A percentile compares a stretch with the other conserved stretches of the same genome.
Conservation (phyloP, 2,113 vertebrate species). For the Phoxinus phoxinus region DNA sequence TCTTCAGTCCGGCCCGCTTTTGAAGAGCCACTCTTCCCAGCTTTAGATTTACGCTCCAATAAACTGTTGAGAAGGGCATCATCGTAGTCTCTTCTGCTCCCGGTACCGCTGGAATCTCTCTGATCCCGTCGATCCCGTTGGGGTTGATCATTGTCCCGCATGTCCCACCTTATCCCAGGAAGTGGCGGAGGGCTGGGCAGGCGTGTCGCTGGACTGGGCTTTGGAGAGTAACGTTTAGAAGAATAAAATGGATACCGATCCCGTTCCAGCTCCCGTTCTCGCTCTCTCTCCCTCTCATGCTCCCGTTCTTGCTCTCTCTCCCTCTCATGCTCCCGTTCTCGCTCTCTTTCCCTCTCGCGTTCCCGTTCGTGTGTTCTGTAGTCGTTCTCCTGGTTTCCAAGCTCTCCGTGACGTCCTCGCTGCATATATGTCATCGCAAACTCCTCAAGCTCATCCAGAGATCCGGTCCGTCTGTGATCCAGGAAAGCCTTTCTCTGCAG, state of each 20-base stretch:
- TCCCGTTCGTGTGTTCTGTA: slow-evolving; percentile 60
- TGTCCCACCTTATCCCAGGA: slow-evolving; percentile 79
- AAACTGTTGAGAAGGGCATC: slow-evolving; percentile 82
- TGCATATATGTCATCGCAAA: slow-evolving; percentile 85
- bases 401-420: slow-evolving; percentile 60
- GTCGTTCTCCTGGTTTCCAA: slow-evolving; percentile 71
- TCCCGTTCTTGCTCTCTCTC: slow-evolving; percentile 64
- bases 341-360: slow-evolving; percentile 63
- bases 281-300: slow-evolving; percentile 64
- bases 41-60: slow-evolving; percentile 83
- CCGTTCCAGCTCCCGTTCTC: slow-evolving; percentile 60
- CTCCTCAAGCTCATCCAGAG: slow-evolving; percentile 92
- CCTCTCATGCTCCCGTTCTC: slow-evolving; percentile 58
- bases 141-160: slow-evolving; percentile 73
- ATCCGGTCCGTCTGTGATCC: slow-evolving; percentile 81
- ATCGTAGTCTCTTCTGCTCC: slow-evolving; percentile 82
- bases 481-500: slow-evolving; percentile 88
- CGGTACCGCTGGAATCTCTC: slow-evolving; percentile 48
- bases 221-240: slow-evolving; percentile 40
- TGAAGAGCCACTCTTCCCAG: slow-evolving; percentile 54
- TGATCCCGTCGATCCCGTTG: slow-evolving; percentile 43
- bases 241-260: slow-evolving; percentile 30
- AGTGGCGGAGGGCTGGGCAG: slow-evolving; percentile 79
- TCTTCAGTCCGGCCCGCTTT: slow-evolving; percentile 61
- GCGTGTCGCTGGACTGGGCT: slow-evolving; percentile 69